Base-by-base conservation (phyloP, 2,797 vertebrate genomes). In the Eupleurogrammus muticus region DNA sequence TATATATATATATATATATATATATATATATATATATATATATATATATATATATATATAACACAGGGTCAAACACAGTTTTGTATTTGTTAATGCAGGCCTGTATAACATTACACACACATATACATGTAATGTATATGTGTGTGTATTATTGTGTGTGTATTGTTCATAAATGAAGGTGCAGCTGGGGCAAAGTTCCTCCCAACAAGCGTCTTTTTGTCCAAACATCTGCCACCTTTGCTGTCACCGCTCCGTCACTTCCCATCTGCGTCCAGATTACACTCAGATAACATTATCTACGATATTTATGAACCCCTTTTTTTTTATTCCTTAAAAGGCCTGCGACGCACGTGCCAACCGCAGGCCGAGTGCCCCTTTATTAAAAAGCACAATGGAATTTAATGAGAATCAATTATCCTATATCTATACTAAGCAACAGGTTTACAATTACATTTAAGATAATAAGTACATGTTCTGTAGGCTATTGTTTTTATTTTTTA, bases 231-330 rank as follows among this genome's bases (percentile, higher is more conserved):
- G 82, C 72, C 82, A 79, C 87, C 77, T 75, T 20, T 47, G 6
- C 61, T 16, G 65, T 59, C 71, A 9, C 69, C 63, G 61, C 63
- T 58, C 64, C 48, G 78, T 76, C 81, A 76, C 48, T 65, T 53
- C 71, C 72, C 81, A 70, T 80, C 56, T 46, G 83, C 65, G 80
- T 66, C 68, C 48, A 79, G 73, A 67, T 75, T 66, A 50, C 77
- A 44, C 72, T 55, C 66, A 55, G 82, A 90, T 87, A 82, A 86
- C 75, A 85, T 90, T 79, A 86, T 89, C 84, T 38, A 32, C 40
- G 13, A 71, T 75, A 58, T 85, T 85, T 81, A 87, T 90, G 64
- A 84, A 82, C 80, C 71, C 23, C 11, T 70, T 73, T 72, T n/a
- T n/a, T n/a, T n/a, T n/a, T n/a, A n/a, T n/a, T n/a, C 66, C 28